Evolutionary conservation across 2,888 invertebrate species (phyloP), one percentile per base, ranked within the genome.

Genomic region (Theretra japonica): DNA sequence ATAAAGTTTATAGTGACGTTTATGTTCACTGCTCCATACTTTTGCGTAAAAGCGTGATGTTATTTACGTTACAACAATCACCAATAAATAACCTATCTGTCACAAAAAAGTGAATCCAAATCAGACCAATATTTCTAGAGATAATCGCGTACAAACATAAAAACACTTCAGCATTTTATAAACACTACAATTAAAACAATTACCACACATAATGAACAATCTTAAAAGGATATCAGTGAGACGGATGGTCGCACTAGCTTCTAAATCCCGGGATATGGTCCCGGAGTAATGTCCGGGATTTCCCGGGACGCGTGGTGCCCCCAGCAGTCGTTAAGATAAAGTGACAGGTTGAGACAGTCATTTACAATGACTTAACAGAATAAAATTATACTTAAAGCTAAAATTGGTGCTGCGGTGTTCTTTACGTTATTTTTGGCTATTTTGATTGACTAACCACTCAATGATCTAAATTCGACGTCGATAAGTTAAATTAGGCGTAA

Each of bases 291-390:
- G 65, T 48, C 65, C 65, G 48, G 65, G 65, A 65, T 65, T 65
- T 65, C 23, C 48, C 65, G 19, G 21, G 69, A n/a, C 30, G 41
- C 65, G 21, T 23, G 65, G 65, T 21, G 21, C 21, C 6, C 48
- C 21, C 23, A 48, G 23, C 7, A 53, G 75, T 79, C 82, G 78
- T 84, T 83, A 80, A 80, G 82, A 81, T 81, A 82, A 82, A 72
- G 72, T 65, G 65, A 75, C 79, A 79, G 81, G 79, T 81, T 77
- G 79, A 75, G 76, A 69, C 76, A 72, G 76, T 78, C 82, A 77
- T 82, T 82, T 79, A 80, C 79, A 77, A 75, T 76, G 75, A 78
- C 76, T 76, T 78, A 80, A 81, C 80, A 76, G 81, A 82, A 82
- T 81, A 79, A 82, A 82, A 82, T 62, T 69, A 75, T 76, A 73